Base-by-base conservation (phyloP, 2,888 invertebrate genomes). In the Stegophylla sp. region DNA sequence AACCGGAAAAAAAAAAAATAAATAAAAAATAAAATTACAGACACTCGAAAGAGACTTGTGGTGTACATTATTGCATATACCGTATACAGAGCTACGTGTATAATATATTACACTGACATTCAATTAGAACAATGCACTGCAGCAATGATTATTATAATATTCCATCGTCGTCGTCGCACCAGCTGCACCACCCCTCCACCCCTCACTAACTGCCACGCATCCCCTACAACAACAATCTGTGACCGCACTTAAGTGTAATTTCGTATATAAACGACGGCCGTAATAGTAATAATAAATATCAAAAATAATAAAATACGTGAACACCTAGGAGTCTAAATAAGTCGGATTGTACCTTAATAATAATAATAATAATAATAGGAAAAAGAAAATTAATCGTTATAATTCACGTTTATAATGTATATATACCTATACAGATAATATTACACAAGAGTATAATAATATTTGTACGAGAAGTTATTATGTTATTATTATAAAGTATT, bases 211-310 rank as follows among this genome's bases (percentile, higher is more conserved):
- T n/a, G n/a, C n/a, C n/a, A n/a, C n/a, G n/a, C n/a, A n/a, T 1
- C 20, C 48, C 48, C 1, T 43, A 23, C 7, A 3, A 15, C n/a
- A n/a, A 69, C 61, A 79, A 77, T 77, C 69, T 48, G 48, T 61
- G 61, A 59, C 79, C 69, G 71, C 79, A 79, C 71, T 79, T 79
- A 71, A 79, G 79, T 71, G 17, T 79, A 79, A 79, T 79, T 79
- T 79, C n/a, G 23, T 71, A 79, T 69, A 69, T 71, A 79, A 59
- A 4, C 13, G 12, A 23, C 20, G 28, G 20, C 43, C 4, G n/a
- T 53, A 64, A 64, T 41, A 75, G 64, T 23, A 75, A 74, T 43
- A 72, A 72, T 17, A 43, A 43, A 61, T 26, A 45, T 73, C 9
- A 61, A 23, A 73, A 73, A 34, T 41, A 61, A 34, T 34, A 7